Percentiles rank a stretch among this genome's conserved stretches.
phyloP scores from a whole-genome alignment of 30 jellyfish, hydroid and myxozoan species.

The Cassiopea xamachana region DNA sequence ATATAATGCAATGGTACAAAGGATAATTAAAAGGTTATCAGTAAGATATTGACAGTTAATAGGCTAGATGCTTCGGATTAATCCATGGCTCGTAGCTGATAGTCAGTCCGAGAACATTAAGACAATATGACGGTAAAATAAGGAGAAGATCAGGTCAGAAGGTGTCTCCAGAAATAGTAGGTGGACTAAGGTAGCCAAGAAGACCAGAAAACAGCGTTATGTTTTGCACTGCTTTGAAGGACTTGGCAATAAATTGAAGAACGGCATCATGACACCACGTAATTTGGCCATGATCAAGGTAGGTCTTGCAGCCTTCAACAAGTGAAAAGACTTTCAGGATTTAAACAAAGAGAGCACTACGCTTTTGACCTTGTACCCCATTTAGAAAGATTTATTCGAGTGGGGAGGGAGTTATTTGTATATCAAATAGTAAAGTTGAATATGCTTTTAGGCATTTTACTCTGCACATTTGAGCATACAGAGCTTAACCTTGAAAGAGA shows the following conservation, averaged over 20 bases:
- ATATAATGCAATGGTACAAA: too few species aligned
- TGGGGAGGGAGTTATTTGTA: not conserved
- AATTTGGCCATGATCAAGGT: not conserved
- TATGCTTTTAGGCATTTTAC: not conserved
- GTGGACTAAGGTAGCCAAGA: constrained; percentile 1
- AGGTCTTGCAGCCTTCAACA: not conserved
- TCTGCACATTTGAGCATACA: not conserved
- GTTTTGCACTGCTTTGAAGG: not conserved
- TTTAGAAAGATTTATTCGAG: not conserved
- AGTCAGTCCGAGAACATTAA: not conserved
- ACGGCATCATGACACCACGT: not conserved
- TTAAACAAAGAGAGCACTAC: not conserved
- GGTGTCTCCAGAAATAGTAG: not conserved
- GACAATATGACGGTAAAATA: not conserved
- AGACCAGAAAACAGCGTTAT: not conserved
- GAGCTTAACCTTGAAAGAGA: not conserved
- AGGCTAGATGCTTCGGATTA: too few species aligned
- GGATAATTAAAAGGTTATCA: too few species aligned
- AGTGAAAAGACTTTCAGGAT: not conserved
- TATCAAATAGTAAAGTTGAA: not conserved
- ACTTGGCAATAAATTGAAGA: not conserved
- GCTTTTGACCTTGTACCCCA: not conserved
- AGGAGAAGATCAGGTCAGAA: not conserved
- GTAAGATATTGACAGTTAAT: too few species aligned
- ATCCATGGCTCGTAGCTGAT: not conserved